Percentiles rank a stretch among this genome's conserved stretches.
phyloP scores from a whole-genome alignment of 2,797 vertebrate genomes.

The Heteromormyrus szaboi region DNA sequence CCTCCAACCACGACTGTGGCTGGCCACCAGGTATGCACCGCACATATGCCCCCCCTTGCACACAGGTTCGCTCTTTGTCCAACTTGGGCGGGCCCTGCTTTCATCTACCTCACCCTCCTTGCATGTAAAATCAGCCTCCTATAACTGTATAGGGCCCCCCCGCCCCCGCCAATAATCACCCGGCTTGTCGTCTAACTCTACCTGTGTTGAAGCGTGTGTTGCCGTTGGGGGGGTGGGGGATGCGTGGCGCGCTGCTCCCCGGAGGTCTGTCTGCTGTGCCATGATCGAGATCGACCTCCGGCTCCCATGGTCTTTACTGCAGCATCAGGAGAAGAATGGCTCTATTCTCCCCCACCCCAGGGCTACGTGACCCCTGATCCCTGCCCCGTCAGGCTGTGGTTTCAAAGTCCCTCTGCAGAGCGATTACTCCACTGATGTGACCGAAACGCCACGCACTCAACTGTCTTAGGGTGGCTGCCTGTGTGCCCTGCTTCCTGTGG shows the following conservation, averaged over 20 bases:
- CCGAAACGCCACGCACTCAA: slow-evolving; percentile 22
- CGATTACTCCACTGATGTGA: slow-evolving; percentile 23
- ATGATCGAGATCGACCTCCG: not conserved
- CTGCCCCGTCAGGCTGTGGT: slow-evolving; percentile 40
- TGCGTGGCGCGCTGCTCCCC: not conserved
- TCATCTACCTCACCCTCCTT: not conserved
- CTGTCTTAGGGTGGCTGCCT: slow-evolving; percentile 20
- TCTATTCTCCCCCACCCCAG: slow-evolving; percentile 30
- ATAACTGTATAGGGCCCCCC: not conserved
- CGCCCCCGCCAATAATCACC: not conserved
- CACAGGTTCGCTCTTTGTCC: not conserved
- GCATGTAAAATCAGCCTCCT: not conserved
- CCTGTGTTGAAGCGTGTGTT: not conserved
- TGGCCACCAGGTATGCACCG: slow-evolving; percentile 76
- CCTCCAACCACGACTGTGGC: slow-evolving; percentile 75
- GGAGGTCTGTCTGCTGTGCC: not conserved
- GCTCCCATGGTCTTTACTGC: slow-evolving; percentile 35
- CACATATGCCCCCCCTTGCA: not conserved
- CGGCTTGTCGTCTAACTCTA: not conserved
- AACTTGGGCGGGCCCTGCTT: not conserved
- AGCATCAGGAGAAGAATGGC: slow-evolving; percentile 20
- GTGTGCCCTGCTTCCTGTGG: not conserved
- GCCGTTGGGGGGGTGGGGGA: not conserved
- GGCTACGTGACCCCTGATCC: slow-evolving; percentile 3
- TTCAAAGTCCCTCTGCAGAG: slow-evolving; percentile 53